Conservation (phyloP, 2,888 invertebrate species). For the Drosophila nr. perissopoda region DNA sequence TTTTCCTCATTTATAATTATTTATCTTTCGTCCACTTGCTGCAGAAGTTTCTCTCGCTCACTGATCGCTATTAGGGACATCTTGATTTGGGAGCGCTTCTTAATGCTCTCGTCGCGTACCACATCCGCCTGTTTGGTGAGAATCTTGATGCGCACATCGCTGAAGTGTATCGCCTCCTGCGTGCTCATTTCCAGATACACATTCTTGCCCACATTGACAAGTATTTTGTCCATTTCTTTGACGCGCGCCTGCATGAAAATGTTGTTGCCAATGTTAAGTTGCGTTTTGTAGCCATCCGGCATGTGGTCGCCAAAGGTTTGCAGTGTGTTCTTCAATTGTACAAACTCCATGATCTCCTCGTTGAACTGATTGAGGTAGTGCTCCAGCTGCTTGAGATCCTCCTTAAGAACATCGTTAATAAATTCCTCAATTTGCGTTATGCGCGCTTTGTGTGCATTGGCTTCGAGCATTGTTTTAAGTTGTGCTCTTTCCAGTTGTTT, state of each 20-base stretch:
- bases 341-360: constrained; percentile 89
- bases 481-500: not conserved
- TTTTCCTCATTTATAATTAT: not conserved
- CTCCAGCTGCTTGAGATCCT: constrained; percentile 88
- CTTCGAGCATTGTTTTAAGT: constrained; percentile 32
- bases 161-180: constrained; percentile 89
- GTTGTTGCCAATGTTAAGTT: constrained; percentile 93
- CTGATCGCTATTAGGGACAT: constrained; percentile 89
- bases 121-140: constrained; percentile 88
- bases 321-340: constrained; percentile 90
- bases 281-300: constrained; percentile 87
- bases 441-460: constrained; percentile 28
- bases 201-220: constrained; percentile 91
- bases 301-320: constrained; percentile 87
- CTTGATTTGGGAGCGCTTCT: constrained; percentile 92
- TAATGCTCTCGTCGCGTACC: constrained; percentile 88
- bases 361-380: constrained; percentile 87
- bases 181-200: constrained; percentile 90
- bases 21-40: constrained; percentile 4
- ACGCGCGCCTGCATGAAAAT: constrained; percentile 90
- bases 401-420: constrained; percentile 91
- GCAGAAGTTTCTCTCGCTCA: constrained; percentile 85
- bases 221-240: constrained; percentile 87
- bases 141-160: constrained; percentile 89
- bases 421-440: constrained; percentile 87